A percentile compares a stretch with the other conserved stretches of the same genome.
Evolutionary conservation across 2,797 vertebrate species (phyloP).

Genomic region (Gephyroberyx darwinii): DNA sequence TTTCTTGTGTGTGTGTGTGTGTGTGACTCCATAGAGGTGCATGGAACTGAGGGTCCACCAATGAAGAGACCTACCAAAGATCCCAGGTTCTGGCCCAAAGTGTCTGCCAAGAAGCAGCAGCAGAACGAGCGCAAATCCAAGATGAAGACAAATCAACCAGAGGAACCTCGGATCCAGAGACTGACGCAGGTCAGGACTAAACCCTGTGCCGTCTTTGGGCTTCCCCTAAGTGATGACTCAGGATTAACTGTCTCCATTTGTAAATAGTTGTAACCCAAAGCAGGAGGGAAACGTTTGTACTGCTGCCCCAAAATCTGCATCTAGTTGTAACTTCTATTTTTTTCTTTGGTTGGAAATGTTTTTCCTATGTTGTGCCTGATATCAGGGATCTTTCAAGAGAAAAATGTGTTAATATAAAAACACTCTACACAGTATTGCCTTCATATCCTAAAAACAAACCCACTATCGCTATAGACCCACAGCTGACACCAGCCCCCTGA

Average conservation of each 20-base stretch:
- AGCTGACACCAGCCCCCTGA: too few relatives aligned
- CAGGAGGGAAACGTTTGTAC: too few relatives aligned
- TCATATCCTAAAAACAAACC: too few relatives aligned
- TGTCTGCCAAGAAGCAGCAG: conserved; percentile 56
- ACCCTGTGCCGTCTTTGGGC: not conserved
- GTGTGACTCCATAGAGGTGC: conserved; percentile 61
- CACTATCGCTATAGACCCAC: too few relatives aligned
- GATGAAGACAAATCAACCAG: conserved; percentile 69
- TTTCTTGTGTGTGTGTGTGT: not conserved
- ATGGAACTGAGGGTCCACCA: conserved; percentile 67
- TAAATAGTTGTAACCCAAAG: not conserved
- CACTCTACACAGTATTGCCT: too few relatives aligned
- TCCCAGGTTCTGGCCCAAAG: conserved; percentile 57
- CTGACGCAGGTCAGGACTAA: conserved; percentile 69
- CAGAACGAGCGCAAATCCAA: conserved; percentile 58
- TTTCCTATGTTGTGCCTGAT: too few relatives aligned
- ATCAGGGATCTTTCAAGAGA: too few relatives aligned
- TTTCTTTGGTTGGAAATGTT: too few relatives aligned
- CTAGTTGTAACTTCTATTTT: too few relatives aligned
- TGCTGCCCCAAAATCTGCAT: too few relatives aligned
- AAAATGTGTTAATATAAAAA: not conserved
- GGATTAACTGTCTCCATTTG: not conserved
- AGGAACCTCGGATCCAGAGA: conserved; percentile 58
- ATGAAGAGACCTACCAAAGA: conserved; percentile 65
- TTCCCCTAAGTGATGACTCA: not conserved